Conservation (phyloP, 2,113 vertebrate species). For the Buteo buteo region DNA sequence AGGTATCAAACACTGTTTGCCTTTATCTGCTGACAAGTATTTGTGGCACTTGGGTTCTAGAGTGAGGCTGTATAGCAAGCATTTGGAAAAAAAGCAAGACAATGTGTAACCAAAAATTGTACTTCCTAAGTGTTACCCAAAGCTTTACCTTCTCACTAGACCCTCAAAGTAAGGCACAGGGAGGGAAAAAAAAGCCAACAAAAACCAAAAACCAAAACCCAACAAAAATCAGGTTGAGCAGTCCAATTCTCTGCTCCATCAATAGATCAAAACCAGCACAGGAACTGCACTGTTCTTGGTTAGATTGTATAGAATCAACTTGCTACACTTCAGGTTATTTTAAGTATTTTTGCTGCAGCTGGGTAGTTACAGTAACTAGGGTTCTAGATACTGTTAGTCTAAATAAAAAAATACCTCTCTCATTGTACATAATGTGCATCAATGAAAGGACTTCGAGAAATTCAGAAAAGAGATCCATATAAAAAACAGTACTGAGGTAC, state of each 20-base stretch:
- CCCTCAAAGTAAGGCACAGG: background rate
- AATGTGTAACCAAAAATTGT: background rate
- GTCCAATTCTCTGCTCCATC: background rate
- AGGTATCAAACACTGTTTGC: background rate
- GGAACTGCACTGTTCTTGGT: background rate
- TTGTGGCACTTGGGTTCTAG: background rate
- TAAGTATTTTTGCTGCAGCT: background rate
- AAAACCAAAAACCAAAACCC: no score
- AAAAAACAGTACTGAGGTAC: background rate
- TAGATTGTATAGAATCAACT: background rate
- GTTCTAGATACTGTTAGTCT: background rate
- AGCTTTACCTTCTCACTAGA: background rate
- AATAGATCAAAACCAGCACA: background rate
- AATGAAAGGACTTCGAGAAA: background rate
- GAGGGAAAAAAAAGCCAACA: no score
- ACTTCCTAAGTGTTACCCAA: background rate
- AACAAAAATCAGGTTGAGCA: background rate
- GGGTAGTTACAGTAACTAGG: background rate
- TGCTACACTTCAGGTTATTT: background rate
- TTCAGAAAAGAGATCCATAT: background rate
- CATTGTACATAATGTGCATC: background rate
- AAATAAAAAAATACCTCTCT: background rate
- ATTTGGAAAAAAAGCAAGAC: background rate
- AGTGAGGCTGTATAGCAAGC: fast-evolving
- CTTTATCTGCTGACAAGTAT: background rate